Evolutionary conservation across 2,888 invertebrate genomes (phyloP).

Genomic region (Nomada hirtipes): DNA sequence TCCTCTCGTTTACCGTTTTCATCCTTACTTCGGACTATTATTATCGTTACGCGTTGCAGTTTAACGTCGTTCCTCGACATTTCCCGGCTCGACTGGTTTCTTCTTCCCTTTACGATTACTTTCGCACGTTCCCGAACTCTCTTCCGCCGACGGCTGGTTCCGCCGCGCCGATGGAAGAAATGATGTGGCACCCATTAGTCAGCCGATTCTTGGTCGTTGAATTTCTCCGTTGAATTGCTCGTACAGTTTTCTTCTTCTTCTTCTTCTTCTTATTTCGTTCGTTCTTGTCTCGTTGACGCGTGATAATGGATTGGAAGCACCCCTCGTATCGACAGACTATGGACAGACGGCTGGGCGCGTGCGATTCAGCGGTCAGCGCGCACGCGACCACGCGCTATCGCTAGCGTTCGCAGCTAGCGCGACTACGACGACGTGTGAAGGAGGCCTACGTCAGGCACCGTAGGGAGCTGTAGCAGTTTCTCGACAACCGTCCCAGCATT

Average conservation of each 20-base stretch:
- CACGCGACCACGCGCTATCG: constrained; percentile 45
- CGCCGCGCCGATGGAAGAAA: constrained; percentile 41
- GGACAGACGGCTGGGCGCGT: constrained; percentile 58
- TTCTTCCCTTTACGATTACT: neutral
- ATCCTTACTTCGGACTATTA: constrained; percentile 4
- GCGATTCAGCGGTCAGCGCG: constrained; percentile 33
- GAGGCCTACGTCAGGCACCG: constrained; percentile 83
- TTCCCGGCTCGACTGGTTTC: neutral
- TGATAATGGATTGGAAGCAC: constrained; percentile 63
- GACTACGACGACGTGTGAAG: constrained; percentile 73
- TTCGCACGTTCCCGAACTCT: constrained; percentile 25
- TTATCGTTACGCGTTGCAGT: neutral
- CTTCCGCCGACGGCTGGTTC: constrained; percentile 31
- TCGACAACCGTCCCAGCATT: constrained; percentile 79
- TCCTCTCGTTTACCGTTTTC: neutral
- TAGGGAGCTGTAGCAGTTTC: constrained; percentile 78
- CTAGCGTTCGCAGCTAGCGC: constrained; percentile 54
- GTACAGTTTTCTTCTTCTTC: neutral
- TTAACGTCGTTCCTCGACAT: constrained; percentile 3
- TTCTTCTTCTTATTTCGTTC: neutral
- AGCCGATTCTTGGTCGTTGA: constrained; percentile 54
- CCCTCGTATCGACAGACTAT: constrained; percentile 70
- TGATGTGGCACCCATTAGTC: constrained; percentile 26
- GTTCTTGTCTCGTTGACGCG: constrained; percentile 22
- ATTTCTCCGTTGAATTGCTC: neutral